Base-by-base conservation (phyloP, 2,888 invertebrate species). In the Eubasilissa splendida region DNA sequence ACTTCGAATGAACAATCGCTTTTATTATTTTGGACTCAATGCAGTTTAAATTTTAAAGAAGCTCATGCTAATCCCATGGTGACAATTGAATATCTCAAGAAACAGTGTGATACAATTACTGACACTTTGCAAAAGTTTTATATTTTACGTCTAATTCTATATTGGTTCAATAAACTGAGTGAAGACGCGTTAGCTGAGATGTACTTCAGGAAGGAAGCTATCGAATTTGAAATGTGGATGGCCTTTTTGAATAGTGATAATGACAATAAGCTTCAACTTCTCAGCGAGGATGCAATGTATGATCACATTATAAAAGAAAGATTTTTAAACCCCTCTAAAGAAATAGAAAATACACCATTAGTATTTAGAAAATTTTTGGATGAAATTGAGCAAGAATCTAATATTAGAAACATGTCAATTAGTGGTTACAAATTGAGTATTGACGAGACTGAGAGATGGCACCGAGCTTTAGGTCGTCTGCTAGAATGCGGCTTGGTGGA, bases 41-140 rank as follows among this genome's bases (percentile, higher is more conserved):
- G 94, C 84, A 92, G 94, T 82, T 87, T 88, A 71, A 92, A 92
- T 74, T 94, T 95, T 83, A 89, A 90, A 84, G 88, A 90, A 54
- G 91, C 93, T 76, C 88, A 92, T 0, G 91, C 95, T 0, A 88
- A 91, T 0, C 92, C 94, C 14, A 91, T 91, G 82, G 90, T 92
- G 22, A 91, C 94, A 0, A 92, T 93, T 0, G 89, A 92, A 83
- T 95, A 95, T 86, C 91, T 94, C 60, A 88, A 93, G 0, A 88
- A 91, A 77, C 89, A 92, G 82, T 91, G 92, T 0, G 89, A 90
- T 3, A 90, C 90, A 82, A 89, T 93, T 53, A 85, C 85, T 0
- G 87, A 90, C 33, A 79, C 84, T 0, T 85, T 86, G 0, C 90
- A 90, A 83, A 92, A 91, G 84, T 94, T 93, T 86, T 90, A 91